These are phyloP conservation scores for Syritta pipiens DNA, from an alignment of 2,888 invertebrate species.

Conservation along the genomic window DNA sequence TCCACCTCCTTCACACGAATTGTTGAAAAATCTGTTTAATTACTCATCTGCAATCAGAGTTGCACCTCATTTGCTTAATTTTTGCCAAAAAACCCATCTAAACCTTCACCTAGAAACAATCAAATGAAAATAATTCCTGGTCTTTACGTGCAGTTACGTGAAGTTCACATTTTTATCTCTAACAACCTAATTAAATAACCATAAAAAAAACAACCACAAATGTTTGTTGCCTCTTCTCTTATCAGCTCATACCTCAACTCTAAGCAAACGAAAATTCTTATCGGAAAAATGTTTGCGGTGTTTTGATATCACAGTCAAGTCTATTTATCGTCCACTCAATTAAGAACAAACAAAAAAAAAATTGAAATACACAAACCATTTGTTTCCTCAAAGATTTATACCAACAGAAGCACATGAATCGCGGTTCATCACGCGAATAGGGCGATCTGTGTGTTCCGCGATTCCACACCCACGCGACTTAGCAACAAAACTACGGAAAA, in stretches of 20 bases:
- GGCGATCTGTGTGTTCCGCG: neutral
- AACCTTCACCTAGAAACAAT: no score
- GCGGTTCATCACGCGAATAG: conserved; percentile 13
- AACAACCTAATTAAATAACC: neutral
- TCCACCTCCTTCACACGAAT: no score
- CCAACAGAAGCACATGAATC: no score
- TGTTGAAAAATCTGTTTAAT: no score
- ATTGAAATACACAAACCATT: neutral
- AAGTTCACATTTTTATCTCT: conserved; percentile 12
- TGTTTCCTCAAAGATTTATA: no score
- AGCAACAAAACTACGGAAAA: neutral
- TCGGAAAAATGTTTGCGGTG: neutral
- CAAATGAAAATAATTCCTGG: no score
- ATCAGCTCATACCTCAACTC: neutral
- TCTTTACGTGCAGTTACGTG: no score
- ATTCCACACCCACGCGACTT: neutral
- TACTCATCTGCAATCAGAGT: no score
- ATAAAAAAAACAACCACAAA: neutral
- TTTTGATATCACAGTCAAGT: neutral
- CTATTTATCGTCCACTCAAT: neutral
- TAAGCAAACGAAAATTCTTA: neutral
- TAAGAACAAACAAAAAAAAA: conserved; percentile 13
- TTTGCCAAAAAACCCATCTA: no score
- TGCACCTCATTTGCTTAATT: no score
- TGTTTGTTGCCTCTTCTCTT: neutral